Evolutionary conservation across 2,888 invertebrate genomes (phyloP).

Genomic region (Bugulina stolonifera): DNA sequence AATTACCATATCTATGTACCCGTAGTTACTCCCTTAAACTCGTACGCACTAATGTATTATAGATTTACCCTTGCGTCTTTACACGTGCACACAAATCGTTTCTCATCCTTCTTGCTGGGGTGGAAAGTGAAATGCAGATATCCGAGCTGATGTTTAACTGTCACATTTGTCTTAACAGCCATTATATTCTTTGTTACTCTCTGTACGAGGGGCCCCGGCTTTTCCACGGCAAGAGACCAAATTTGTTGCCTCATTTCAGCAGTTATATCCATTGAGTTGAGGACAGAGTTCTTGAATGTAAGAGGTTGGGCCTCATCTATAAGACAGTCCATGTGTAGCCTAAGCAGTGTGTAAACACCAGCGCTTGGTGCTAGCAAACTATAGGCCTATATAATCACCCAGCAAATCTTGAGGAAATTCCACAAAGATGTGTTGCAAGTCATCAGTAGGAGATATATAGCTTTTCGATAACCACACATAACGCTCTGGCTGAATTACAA

Average conservation of each 20-base stretch:
- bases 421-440: too few relatives aligned
- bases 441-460: too few relatives aligned
- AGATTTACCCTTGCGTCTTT: constrained; percentile 13
- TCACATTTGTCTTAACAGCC: constrained; percentile 66
- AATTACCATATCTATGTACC: too few relatives aligned
- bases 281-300: constrained; percentile 60
- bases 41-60: background rate
- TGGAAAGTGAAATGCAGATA: constrained; percentile 64
- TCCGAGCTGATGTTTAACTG: constrained; percentile 64
- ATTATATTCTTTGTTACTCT: constrained; percentile 66
- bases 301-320: constrained; percentile 62
- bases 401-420: too few relatives aligned
- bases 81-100: constrained; percentile 15
- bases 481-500: too few relatives aligned
- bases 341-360: too few relatives aligned
- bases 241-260: constrained; percentile 54
- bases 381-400: too few relatives aligned
- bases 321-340: too few relatives aligned
- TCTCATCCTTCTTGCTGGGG: constrained; percentile 16
- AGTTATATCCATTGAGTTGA: constrained; percentile 60
- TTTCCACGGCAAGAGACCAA: constrained; percentile 4
- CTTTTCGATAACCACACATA: too few relatives aligned
- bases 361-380: too few relatives aligned
- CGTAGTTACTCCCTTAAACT: too few relatives aligned
- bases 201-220: constrained; percentile 62